A percentile compares a stretch with the other conserved stretches of the same genome.
Evolutionary conservation across 2,113 vertebrate genomes (phyloP).

Genomic region (Chaetops frenatus): DNA sequence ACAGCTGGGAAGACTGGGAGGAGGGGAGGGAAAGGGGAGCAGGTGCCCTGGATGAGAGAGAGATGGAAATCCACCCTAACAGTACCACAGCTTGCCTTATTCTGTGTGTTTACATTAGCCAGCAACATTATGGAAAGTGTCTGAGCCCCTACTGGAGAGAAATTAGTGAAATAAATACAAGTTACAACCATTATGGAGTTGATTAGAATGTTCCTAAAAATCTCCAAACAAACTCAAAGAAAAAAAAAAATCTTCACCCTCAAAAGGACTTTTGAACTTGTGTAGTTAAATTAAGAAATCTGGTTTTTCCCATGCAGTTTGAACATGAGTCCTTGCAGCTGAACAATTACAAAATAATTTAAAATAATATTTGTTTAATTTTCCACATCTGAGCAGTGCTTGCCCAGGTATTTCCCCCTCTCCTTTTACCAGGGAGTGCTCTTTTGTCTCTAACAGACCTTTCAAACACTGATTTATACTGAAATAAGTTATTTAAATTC

Average conservation of each 20-base stretch:
- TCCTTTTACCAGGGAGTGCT: neutral
- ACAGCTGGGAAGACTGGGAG: conserved; percentile 61
- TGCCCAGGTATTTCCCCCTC: neutral
- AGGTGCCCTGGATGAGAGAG: conserved; percentile 62
- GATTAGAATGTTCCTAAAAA: neutral
- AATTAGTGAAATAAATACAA: neutral
- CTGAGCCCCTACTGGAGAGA: neutral
- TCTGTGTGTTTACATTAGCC: neutral
- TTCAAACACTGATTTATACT: neutral
- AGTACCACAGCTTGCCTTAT: neutral
- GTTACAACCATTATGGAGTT: neutral
- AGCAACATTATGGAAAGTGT: neutral
- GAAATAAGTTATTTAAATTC: neutral
- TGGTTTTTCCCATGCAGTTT: neutral
- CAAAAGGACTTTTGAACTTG: neutral
- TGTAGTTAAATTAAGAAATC: neutral
- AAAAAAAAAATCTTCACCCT: neutral
- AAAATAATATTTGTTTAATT: conserved; percentile 1
- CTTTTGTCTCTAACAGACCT: neutral
- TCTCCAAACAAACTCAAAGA: neutral
- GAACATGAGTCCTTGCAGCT: neutral
- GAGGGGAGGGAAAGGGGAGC: conserved; percentile 46
- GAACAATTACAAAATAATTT: neutral
- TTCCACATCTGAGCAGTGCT: neutral
- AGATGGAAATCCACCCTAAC: conserved; percentile 47